Evolutionary conservation across 1,140 invertebrate species (phyloP), one percentile per base, ranked within the genome.

Genomic region (Glomeris maerens): DNA sequence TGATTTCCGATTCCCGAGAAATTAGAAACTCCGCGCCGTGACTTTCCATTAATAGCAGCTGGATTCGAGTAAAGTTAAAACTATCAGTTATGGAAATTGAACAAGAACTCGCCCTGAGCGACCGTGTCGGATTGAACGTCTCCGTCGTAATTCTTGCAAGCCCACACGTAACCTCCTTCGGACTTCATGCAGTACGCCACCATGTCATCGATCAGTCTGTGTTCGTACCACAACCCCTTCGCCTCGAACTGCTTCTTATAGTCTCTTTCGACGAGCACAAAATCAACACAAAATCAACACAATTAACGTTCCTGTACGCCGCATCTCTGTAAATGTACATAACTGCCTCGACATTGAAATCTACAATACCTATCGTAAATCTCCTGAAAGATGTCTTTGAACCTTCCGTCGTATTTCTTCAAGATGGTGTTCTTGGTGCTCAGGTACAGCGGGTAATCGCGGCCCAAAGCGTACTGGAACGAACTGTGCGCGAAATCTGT

Each of bases 391-490:
- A 98, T 97, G 61, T 99, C 93, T 68, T 98, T 98, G 68, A 98
- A 99, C 55, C 92, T 77, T 0, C 95, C 95, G 69, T 98, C 95
- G 65, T 99, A 99, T 57, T 83, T 81, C 68, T 98, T 99, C 17
- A 99, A 75, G 65, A 99, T 98, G 0, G 95, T 99, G 64, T 98
- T 98, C 68, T 99, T 99, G 2, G 95, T 98, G 56, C 90, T 95
- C 63, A 98, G 71, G 67, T 97, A 98, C 3, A 98, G 70, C 5
- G 92, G 90, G 66, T 89, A 84, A 53, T 78, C 80, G 58, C 87
- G 77, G 23, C 81, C 71, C 41, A 98, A 67, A 23, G 93, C 91
- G 72, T 79, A 97, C 60, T 93, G 77, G 61, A 98, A 84, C 3
- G 89, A 95, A 31, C 89, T 84, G 62, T 94, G 85, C 13, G 93